phyloP scores from a whole-genome alignment of 2,797 vertebrate genomes.

The Gadopsis bispinosus region DNA sequence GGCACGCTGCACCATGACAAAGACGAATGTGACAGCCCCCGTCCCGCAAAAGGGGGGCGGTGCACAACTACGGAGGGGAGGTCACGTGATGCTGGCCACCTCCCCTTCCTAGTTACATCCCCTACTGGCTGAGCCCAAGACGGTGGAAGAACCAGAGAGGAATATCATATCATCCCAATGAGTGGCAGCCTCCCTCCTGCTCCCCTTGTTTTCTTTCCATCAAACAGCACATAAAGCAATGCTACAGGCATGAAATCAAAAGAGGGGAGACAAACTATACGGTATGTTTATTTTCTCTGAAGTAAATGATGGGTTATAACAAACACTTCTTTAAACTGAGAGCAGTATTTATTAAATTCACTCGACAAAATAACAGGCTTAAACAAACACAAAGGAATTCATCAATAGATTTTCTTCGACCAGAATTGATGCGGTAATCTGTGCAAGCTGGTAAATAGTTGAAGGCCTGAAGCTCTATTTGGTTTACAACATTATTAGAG shows the following conservation, averaged over 20 bases:
- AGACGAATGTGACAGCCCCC: constrained; percentile 89
- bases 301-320: constrained; percentile 47
- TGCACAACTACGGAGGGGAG: constrained; percentile 71
- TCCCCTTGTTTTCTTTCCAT: constrained; percentile 18
- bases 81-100: constrained; percentile 77
- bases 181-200: constrained; percentile 15
- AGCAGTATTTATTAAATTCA: constrained; percentile 63
- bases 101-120: constrained; percentile 64
- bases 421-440: constrained; percentile 73
- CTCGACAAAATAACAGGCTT: constrained; percentile 58
- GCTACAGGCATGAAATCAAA: constrained; percentile 18
- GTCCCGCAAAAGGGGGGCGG: constrained; percentile 80
- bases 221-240: constrained; percentile 12
- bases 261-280: not conserved
- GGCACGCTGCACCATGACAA: constrained; percentile 84
- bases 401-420: constrained; percentile 70
- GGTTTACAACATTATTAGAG: constrained; percentile 74
- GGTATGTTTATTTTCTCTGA: constrained; percentile 30
- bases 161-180: constrained; percentile 45
- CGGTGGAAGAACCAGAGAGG: constrained; percentile 43
- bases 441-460: constrained; percentile 67
- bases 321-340: constrained; percentile 51
- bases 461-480: constrained; percentile 62
- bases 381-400: constrained; percentile 70
- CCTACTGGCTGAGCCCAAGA: constrained; percentile 59